Base-by-base conservation (phyloP, 2,113 vertebrate species). In the Labeo catla region DNA sequence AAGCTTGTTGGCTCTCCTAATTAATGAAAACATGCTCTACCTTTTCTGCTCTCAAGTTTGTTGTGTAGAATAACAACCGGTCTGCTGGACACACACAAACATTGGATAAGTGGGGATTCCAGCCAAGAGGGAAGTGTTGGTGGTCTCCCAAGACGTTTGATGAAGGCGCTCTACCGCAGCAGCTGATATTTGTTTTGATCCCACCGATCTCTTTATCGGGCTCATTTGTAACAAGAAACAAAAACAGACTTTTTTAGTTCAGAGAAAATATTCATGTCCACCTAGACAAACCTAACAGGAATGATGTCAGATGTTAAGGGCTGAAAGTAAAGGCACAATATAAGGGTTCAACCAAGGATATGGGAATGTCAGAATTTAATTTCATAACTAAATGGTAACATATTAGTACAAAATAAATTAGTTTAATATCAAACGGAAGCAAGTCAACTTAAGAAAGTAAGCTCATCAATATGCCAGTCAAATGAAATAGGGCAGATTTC, bases 11-110 rank as follows among this genome's bases (percentile, higher is more conserved):
- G 95, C 93, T 96, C 95, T 95, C 93, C 92, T 96, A 96, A 96
- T 96, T 95, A 95, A 96, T 95, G 94, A 94, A 96, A 96, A 96
- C 95, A 95, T 93, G 93, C 95, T 95, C 95, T 96, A 94, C 94
- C 92, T 92, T 92, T 95, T 94, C 93, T 94, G 36, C 87, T 94
- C 92, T 93, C 86, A 89, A 92, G 90, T 91, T 94, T 92, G 94
- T 90, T 92, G 86, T 94, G 96, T 95, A 91, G 92, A 94, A 95
- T 95, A 95, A 95, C 92, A 95, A 93, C 91, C 92, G 80, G 92
- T 90, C 92, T 91, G 93, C 93, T 95, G 93, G 78, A 94, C 93
- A 93, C 93, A 94, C 92, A 89, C 93, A 93, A 93, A 94, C 91
- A 74, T 65, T 84, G 89, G 84, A 92, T 91, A 93, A 90, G 93